Evolutionary conservation across 2,888 invertebrate genomes (phyloP), one percentile per base, ranked within the genome.

Genomic region (Odontocolon sp.): DNA sequence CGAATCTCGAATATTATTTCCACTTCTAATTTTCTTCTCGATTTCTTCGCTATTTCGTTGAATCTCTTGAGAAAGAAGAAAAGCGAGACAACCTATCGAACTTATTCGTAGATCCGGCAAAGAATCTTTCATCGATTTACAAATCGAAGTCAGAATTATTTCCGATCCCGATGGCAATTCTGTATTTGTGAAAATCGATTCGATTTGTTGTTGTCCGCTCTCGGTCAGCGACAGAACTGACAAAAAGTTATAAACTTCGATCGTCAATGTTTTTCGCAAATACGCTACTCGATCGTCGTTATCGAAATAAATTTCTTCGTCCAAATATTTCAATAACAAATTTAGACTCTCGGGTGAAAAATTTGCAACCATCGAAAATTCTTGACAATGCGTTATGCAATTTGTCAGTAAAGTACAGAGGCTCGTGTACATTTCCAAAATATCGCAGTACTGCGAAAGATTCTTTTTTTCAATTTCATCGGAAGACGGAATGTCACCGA

Each of bases 391-490:
- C 21, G 85, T 84, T 3, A 91, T 88, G 40, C 91, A 88, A 80
- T 90, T 91, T 1, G 88, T 90, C 40, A 93, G 83, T 16, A 92
- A 84, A 16, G 86, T 86, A 78, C 92, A 92, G 40, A 93, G 87
- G 26, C 88, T 87, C 0, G 90, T 86, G 78, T 92, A 91, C 92
- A 93, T 92, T 85, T 92, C 91, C 59, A 93, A 77, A 67, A 92
- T 86, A 42, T 92, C 92, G 69, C 90, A 89, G 78, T 92, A 92
- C 47, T 91, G 84, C 1, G 89, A 85, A 3, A 91, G 78, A 80
- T 89, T 89, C 79, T 85, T 90, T 11, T 90, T 89, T 45, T 85
- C 88, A 2, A 33, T n/a, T 9, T 84, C 86, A 1, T 90, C 82
- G 68, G 85, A 85, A 54, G 87, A 84, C 1, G 89, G 88, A 28